phyloP scores from a whole-genome alignment of 2,888 invertebrate genomes.

The Tortrix viridana region DNA sequence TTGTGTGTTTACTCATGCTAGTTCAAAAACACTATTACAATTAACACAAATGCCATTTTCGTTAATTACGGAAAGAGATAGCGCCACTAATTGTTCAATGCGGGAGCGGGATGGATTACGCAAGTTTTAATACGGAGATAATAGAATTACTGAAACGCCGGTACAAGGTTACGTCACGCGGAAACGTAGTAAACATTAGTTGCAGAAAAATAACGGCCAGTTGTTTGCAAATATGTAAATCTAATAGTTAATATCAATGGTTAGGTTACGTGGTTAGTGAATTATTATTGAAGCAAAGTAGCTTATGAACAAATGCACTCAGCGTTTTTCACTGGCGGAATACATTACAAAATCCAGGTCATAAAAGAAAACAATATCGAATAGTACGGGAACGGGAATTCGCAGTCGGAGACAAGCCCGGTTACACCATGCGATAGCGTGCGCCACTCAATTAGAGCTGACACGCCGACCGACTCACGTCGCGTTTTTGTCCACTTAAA shows the following conservation, averaged over 20 bases:
- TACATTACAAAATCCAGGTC: constrained; percentile 39
- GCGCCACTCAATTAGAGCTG: constrained; percentile 76
- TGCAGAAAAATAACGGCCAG: constrained; percentile 5
- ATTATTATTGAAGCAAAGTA: constrained; percentile 11
- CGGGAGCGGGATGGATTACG: constrained; percentile 25
- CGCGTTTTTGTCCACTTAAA: constrained; percentile 74
- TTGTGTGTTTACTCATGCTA: constrained; percentile 30
- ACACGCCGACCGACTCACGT: constrained; percentile 68
- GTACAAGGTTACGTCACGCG: constrained; percentile 33
- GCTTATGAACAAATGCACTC: background rate
- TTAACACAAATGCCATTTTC: constrained; percentile 47
- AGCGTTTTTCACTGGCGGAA: constrained; percentile 20
- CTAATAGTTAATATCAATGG: no score
- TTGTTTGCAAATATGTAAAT: background rate
- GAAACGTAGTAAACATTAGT: constrained; percentile 13
- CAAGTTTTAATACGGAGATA: constrained; percentile 37
- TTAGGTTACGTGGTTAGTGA: no score
- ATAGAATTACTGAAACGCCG: constrained; percentile 36
- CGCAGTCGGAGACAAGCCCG: constrained; percentile 60
- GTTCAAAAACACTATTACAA: constrained; percentile 36
- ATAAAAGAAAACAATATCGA: constrained; percentile 52
- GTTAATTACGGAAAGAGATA: constrained; percentile 49
- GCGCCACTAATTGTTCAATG: constrained; percentile 26
- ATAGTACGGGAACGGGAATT: constrained; percentile 61
- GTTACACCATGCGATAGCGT: constrained; percentile 72